Evolutionary conservation across 2,888 invertebrate species (phyloP), one percentile per base, ranked within the genome.

Genomic region (Biston stratarius): DNA sequence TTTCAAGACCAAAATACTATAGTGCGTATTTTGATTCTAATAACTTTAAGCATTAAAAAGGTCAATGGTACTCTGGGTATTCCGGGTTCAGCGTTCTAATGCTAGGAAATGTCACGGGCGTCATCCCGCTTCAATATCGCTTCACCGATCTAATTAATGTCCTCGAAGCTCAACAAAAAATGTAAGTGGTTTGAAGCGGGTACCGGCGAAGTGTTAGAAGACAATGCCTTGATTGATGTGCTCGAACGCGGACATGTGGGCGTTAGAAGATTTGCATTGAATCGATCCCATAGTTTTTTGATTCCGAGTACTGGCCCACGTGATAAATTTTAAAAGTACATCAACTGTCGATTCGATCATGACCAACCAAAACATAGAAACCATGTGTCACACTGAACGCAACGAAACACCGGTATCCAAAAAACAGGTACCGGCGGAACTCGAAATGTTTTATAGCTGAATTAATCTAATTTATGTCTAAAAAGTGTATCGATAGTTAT

Each of bases 191-290:
- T 75, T 80, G 80, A 74, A 79, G 74, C 75, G 60, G 69, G 73
- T 63, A 55, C 64, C 72, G 75, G 48, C 62, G 70, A 75, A 68
- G 64, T 74, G 62, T 73, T 67, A 68, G 74, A 73, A 81, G 78
- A 91, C 88, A 89, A 89, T 87, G 83, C 79, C 77, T 79, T 92
- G 92, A 93, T 94, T 85, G 90, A 91, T 92, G 86, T 86, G 83
- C 79, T 86, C 81, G 83, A 74, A 74, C 75, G 76, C 72, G 70
- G 74, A 73, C 70, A 80, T 82, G 91, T 90, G 86, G 91, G 91
- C 84, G 89, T 79, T 68, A 67, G 67, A 77, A 79, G 78, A 92
- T 93, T 93, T 90, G 90, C 92, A 93, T 94, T 92, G 91, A 93
- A 93, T 93, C 77, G 90, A 80, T 84, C 80, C 80, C 76, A 81